Evolutionary conservation across 2,113 vertebrate species (phyloP), one percentile per base, ranked within the genome.

Genomic region (Puma concolor): DNA sequence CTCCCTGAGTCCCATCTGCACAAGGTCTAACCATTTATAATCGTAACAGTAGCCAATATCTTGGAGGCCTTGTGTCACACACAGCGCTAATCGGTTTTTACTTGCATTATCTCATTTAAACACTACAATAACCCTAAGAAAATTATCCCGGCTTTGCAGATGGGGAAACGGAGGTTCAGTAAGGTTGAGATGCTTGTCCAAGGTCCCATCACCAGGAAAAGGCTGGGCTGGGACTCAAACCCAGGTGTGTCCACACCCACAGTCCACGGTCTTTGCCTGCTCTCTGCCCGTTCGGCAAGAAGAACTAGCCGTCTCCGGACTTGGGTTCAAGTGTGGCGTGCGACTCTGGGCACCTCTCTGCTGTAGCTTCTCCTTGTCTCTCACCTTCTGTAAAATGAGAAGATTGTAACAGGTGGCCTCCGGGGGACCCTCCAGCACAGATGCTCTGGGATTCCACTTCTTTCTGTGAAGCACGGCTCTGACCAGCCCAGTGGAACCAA

Each of bases 231-330:
- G 50, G 36, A 21, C 81, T 82, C 3, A 6, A 38, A 29, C 31
- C 69, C 21, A 21, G 8, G 16, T 41, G 44, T 9, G 29, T 50
- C 83, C 91, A 23, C 54, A 44, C 33, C 57, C 6, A 1, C 38
- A 29, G 60, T 4, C 71, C 29, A 7, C 7, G 3, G 52, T 23
- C 29, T n/a, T 19, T 2, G 13, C 23, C 64, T 21, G 36, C 27
- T 5, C 71, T 38, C 36, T 1, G 5, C 48, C 66, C 3, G 0
- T 0, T n/a, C 11, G 17, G 71, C n/a, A 2, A 25, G 13, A 90
- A 54, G n/a, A 38, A n/a, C 17, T 9, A 31, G n/a, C 9, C 2
- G 1, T 12, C 33, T 0, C 0, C 4, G 36, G 36, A 23, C 2
- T 0, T 7, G n/a, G 36, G 88, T 66, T 76, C 15, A 0, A 25